Percentiles rank a stretch among this genome's conserved stretches.
Conservation (phyloP, 2,797 vertebrate genomes). For the Phataginus tetradactyla region DNA sequence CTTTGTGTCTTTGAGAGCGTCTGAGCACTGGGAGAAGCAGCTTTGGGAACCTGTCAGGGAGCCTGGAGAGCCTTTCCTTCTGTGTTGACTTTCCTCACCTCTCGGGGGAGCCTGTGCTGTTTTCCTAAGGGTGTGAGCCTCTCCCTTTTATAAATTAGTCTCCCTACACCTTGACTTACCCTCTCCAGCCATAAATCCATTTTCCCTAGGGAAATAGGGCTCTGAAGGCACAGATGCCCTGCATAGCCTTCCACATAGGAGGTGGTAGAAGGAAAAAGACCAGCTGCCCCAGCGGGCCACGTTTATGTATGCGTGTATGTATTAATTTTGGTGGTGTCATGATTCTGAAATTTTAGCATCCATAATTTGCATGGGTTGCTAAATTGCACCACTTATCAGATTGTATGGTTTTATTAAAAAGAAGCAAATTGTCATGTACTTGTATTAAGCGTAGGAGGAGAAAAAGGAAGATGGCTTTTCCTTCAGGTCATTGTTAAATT, state of each 20-base stretch:
- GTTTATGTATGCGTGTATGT: background rate
- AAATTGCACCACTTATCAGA: constrained; percentile 76
- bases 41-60: background rate
- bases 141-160: background rate
- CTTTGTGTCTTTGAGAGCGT: background rate
- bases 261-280: background rate
- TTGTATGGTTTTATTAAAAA: constrained; percentile 81
- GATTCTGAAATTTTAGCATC: constrained; percentile 58
- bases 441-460: constrained; percentile 75
- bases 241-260: background rate
- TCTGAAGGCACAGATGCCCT: background rate
- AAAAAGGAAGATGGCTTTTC: constrained; percentile 73
- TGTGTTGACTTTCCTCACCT: background rate
- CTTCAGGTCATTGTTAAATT: constrained; percentile 84
- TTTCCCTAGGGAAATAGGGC: background rate
- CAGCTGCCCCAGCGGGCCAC: background rate
- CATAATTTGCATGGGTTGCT: constrained; percentile 79
- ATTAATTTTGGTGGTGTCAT: background rate
- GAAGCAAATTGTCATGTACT: constrained; percentile 79
- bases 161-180: background rate
- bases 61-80: background rate
- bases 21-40: background rate
- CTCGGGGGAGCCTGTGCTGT: background rate
- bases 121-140: background rate
- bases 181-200: background rate